A percentile compares a stretch with the other conserved stretches of the same genome.
Evolutionary conservation across 2,888 invertebrate species (phyloP).

Genomic region (Noctua fimbriata): DNA sequence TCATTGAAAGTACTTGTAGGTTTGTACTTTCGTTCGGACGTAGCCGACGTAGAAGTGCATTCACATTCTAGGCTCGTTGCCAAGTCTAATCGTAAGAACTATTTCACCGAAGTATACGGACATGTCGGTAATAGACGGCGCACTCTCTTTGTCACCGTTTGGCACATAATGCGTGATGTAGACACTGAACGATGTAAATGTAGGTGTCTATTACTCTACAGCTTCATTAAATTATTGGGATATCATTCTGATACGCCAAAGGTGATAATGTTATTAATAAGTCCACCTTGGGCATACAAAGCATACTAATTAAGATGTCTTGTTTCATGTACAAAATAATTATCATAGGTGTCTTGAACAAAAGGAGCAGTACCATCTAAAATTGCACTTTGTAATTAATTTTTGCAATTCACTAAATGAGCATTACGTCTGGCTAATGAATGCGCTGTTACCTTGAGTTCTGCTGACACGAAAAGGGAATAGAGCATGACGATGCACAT

Average conservation of each 20-base stretch:
- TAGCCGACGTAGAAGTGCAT: constrained; percentile 68
- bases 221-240: constrained; percentile 14
- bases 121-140: constrained; percentile 56
- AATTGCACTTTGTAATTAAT: constrained; percentile 10
- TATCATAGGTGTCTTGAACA: neutral
- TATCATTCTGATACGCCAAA: constrained; percentile 12
- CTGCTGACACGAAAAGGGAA: constrained; percentile 52
- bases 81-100: constrained; percentile 71
- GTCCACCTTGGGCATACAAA: neutral
- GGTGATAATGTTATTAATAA: constrained; percentile 25
- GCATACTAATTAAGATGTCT: constrained; percentile 6
- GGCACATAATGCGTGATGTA: constrained; percentile 48
- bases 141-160: constrained; percentile 59
- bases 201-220: constrained; percentile 23
- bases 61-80: constrained; percentile 72
- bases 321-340: constrained; percentile 16
- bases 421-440: constrained; percentile 26
- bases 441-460: constrained; percentile 44
- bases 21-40: constrained; percentile 58
- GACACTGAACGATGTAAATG: constrained; percentile 29
- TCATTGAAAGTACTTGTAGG: constrained; percentile 52
- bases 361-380: neutral
- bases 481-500: constrained; percentile 57
- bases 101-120: constrained; percentile 64
- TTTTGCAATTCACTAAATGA: constrained; percentile 31